Base-by-base conservation (phyloP, 2,113 vertebrate genomes). In the Bubo blakistoni region DNA sequence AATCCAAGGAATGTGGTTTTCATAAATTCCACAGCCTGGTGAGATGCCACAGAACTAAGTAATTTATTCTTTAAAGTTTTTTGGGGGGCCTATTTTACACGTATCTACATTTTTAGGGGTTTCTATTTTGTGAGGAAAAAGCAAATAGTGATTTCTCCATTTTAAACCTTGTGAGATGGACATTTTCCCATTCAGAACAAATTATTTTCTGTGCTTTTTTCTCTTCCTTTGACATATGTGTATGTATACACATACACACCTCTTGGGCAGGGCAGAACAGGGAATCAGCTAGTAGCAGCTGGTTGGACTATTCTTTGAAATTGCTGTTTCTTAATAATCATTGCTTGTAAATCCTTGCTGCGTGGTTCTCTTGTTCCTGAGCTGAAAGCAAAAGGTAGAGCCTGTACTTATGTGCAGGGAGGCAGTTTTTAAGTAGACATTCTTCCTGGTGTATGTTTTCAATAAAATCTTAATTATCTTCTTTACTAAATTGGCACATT, bases 1-100 rank as follows among this genome's bases (percentile, higher is more conserved):
- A 97, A 97, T 98, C 90, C 86, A 81, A 97, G 87, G 98, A 98
- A 98, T 98, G 98, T 54, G 62, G 74, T 91, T 97, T 98, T 94
- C 95, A 97, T 95, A 97, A 98, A 97, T 97, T 94, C 97, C 96
- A 97, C 95, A 92, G 91, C 92, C 96, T 97, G 96, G 95, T 72
- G 66, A 96, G 88, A 97, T 96, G 94, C 93, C 97, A 95, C 81
- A 97, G 94, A 96, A 83, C 90, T 81, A 97, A 92, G 90, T 96
- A 85, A 97, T 97, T 92, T 93, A 44, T 47, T 97, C 85, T 94
- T 95, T 91, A 93, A 91, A 82, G 90, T 79, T 78, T 92, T 79
- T 49, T 4, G 0, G 5, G 21, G 71, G 55, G 36, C 42, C 59
- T 93, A 46, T 86, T 81, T 97, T 80, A 94, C 49, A 32, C 1